These are phyloP conservation scores for Orchestes rusci DNA, from an alignment of 2,888 invertebrate species.

Conservation along the genomic window DNA sequence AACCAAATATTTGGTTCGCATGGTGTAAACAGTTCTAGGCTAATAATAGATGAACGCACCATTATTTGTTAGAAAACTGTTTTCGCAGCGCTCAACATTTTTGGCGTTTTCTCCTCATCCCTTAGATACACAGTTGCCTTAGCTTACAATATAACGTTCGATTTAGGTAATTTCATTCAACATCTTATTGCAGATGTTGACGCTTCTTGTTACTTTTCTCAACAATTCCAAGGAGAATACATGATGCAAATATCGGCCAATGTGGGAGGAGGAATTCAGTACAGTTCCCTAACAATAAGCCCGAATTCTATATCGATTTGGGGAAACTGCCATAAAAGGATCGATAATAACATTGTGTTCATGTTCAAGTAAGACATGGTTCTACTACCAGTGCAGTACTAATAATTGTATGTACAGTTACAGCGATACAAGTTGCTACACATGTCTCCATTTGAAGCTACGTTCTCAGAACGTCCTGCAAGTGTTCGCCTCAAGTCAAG, in stretches of 20 bases:
- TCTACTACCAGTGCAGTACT: too few relatives aligned
- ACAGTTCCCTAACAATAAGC: constrained; percentile 55
- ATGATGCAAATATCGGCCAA: constrained; percentile 48
- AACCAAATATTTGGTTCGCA: too few relatives aligned
- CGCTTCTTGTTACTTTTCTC: constrained; percentile 56
- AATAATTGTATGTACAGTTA: constrained; percentile 43
- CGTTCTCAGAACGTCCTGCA: constrained; percentile 55
- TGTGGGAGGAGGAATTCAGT: constrained; percentile 49
- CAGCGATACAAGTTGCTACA: constrained; percentile 51
- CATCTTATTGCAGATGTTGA: too few relatives aligned
- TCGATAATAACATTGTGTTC: constrained; percentile 55
- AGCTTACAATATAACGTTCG: too few relatives aligned
- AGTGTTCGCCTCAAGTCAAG: constrained; percentile 52
- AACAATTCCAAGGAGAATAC: constrained; percentile 58
- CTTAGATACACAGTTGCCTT: too few relatives aligned
- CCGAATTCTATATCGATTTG: constrained; percentile 57
- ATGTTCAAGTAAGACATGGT: constrained; percentile 53
- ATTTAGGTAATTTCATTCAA: too few relatives aligned
- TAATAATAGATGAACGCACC: too few relatives aligned
- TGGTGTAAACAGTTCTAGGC: too few relatives aligned
- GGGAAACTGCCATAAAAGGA: constrained; percentile 55
- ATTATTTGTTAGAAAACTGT: too few relatives aligned
- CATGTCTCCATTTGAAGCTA: constrained; percentile 54
- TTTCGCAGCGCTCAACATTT: too few relatives aligned
- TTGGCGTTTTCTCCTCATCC: too few relatives aligned